phyloP scores from a whole-genome alignment of 2,797 vertebrate species.

The Etheostoma perlongum region DNA sequence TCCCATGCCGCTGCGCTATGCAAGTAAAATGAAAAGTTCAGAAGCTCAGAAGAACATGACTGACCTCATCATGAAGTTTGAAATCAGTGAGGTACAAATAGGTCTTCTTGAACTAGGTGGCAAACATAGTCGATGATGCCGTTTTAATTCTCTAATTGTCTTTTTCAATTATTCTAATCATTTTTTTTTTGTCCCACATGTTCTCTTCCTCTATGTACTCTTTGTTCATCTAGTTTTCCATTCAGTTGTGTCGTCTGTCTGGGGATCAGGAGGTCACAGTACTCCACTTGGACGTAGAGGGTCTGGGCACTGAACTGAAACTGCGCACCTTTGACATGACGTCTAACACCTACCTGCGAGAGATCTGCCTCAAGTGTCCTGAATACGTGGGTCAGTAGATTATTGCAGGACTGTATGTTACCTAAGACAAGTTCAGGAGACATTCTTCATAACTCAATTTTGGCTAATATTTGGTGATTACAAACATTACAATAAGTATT shows the following conservation, averaged over 20 bases:
- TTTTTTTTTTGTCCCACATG: background rate
- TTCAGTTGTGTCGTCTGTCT: conserved; percentile 90
- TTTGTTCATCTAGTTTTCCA: conserved; percentile 85
- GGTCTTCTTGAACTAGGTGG: background rate
- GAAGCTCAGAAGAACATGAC: conserved; percentile 93
- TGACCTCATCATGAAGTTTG: conserved; percentile 89
- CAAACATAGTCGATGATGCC: background rate
- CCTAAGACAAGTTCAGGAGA: background rate
- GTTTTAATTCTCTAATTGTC: conserved; percentile 9
- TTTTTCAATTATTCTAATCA: background rate
- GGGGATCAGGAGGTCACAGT: conserved; percentile 86
- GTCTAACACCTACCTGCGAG: conserved; percentile 90
- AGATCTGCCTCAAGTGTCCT: conserved; percentile 94
- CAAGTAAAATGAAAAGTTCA: conserved; percentile 78
- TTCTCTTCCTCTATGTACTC: background rate
- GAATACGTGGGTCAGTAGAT: conserved; percentile 91
- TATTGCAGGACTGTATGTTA: background rate
- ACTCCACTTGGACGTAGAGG: conserved; percentile 89
- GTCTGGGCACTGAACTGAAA: conserved; percentile 92
- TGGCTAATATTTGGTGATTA: background rate
- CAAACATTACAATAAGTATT: background rate
- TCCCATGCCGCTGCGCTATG: conserved; percentile 70
- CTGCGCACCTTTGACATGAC: conserved; percentile 93
- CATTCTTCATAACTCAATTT: conserved; percentile 2
- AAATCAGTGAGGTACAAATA: conserved; percentile 91